A percentile compares a stretch with the other conserved stretches of the same genome.
These are phyloP conservation scores for Acanthopagrus latus DNA, from an alignment of 2,797 vertebrate genomes.

Conservation along the genomic window DNA sequence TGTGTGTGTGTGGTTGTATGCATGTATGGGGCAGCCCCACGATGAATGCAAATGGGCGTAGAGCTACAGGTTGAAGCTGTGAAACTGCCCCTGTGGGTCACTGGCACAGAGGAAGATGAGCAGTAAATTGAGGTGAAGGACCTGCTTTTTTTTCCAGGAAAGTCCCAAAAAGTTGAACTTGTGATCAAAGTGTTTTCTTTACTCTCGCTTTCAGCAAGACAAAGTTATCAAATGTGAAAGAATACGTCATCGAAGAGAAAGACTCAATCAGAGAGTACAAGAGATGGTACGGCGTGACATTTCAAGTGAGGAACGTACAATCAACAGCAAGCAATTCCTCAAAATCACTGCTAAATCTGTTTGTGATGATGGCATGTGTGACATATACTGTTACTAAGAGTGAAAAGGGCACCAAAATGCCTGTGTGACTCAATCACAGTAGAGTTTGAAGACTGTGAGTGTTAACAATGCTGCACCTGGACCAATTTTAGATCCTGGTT, in stretches of 20 bases:
- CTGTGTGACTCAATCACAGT: no score
- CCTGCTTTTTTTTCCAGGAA: conserved; percentile 44
- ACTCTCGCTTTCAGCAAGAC: conserved; percentile 26
- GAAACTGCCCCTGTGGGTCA: conserved; percentile 58
- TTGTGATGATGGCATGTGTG: no score
- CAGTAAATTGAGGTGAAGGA: conserved; percentile 1
- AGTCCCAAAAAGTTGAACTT: conserved; percentile 41
- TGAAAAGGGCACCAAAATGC: no score
- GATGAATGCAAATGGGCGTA: conserved; percentile 39
- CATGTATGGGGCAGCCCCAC: conserved; percentile 63
- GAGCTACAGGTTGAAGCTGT: conserved; percentile 67
- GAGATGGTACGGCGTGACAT: background rate
- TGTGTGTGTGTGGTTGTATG: background rate
- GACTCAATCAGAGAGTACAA: background rate
- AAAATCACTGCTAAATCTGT: no score
- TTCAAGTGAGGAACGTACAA: background rate
- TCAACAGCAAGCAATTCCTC: no score
- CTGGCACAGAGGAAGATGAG: conserved; percentile 27
- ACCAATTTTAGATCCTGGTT: no score
- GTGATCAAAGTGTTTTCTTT: conserved; percentile 9
- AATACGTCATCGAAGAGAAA: background rate
- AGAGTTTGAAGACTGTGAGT: no score
- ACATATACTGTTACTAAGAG: no score
- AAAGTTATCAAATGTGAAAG: conserved; percentile 12
- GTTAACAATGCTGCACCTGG: no score